A percentile compares a stretch with the other conserved stretches of the same genome.
Conservation (phyloP, 2,797 vertebrate genomes). For the Cryptoprocta ferox region DNA sequence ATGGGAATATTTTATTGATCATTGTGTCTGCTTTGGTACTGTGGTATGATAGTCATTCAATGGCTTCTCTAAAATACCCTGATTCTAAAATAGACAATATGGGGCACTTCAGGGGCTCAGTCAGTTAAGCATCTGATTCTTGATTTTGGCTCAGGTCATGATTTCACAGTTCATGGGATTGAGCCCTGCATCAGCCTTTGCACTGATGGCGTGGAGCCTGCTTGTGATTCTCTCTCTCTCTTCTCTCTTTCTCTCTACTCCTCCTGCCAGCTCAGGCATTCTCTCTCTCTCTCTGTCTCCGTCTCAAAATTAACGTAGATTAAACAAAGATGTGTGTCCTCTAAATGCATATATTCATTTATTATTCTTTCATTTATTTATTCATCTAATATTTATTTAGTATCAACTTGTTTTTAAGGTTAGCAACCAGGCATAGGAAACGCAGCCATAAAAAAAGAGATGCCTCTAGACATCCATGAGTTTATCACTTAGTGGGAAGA, state of each 20-base stretch:
- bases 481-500: background rate
- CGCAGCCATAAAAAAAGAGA: background rate
- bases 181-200: too few relatives aligned
- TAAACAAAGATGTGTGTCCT: background rate
- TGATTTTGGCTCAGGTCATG: too few relatives aligned
- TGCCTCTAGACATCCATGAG: background rate
- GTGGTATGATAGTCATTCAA: background rate
- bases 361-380: background rate
- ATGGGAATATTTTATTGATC: background rate
- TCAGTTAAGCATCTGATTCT: too few relatives aligned
- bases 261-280: too few relatives aligned
- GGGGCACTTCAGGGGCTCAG: too few relatives aligned
- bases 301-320: background rate
- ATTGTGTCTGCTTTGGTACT: background rate
- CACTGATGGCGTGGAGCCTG: too few relatives aligned
- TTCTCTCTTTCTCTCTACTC: too few relatives aligned
- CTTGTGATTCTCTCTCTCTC: too few relatives aligned
- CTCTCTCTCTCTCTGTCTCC: too few relatives aligned
- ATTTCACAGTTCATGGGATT: too few relatives aligned
- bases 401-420: background rate
- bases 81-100: background rate
- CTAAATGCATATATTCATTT: background rate
- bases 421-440: background rate
- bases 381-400: background rate
- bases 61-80: background rate